phyloP scores from a whole-genome alignment of 2,888 invertebrate genomes.

The Ophion costatus region DNA sequence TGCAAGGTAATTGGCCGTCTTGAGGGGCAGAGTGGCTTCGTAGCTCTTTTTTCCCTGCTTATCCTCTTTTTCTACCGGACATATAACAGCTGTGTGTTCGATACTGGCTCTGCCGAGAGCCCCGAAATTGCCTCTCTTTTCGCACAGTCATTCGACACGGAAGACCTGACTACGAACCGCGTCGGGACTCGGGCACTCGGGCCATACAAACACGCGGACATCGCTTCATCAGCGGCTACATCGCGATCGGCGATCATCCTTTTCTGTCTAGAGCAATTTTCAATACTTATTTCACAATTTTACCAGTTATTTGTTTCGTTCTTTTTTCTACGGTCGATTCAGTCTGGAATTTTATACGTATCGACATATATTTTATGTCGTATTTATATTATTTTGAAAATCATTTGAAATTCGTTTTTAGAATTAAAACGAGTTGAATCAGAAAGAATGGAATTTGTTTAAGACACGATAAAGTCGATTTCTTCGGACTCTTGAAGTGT shows the following conservation, averaged over 20 bases:
- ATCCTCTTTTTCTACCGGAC: constrained; percentile 43
- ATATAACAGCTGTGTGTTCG: constrained; percentile 65
- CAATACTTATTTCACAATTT: background rate
- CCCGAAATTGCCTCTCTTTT: constrained; percentile 72
- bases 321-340: background rate
- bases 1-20: constrained; percentile 64
- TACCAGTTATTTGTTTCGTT: background rate
- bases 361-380: too few species aligned
- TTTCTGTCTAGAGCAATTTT: background rate
- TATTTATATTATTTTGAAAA: too few species aligned
- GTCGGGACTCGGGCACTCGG: constrained; percentile 38
- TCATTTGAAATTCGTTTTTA: too few species aligned
- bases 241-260: constrained; percentile 31
- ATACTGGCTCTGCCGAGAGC: constrained; percentile 40
- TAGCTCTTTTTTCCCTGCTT: constrained; percentile 11
- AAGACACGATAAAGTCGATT: too few species aligned
- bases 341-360: background rate
- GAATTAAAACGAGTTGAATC: too few species aligned
- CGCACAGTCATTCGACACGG: constrained; percentile 74
- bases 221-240: constrained; percentile 57
- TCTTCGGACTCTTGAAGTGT: too few species aligned
- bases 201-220: constrained; percentile 53
- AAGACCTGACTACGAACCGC: constrained; percentile 65
- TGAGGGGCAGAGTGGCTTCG: constrained; percentile 42
- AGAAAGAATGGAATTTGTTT: too few species aligned